These are phyloP conservation scores for Butorides virescens DNA, from an alignment of 2,113 vertebrate species.

Conservation along the genomic window DNA sequence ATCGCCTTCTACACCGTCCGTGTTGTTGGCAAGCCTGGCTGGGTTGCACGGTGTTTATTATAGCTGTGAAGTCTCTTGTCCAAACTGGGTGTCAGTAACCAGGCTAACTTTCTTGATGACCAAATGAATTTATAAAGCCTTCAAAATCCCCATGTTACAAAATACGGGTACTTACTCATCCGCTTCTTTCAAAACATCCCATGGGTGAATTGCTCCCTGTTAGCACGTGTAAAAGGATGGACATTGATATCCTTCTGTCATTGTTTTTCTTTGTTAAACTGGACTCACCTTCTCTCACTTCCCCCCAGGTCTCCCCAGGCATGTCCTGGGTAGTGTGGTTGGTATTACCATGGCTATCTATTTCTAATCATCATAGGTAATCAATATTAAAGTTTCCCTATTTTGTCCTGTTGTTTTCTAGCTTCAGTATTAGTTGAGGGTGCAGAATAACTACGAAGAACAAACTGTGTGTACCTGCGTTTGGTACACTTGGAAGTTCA, in stretches of 20 bases:
- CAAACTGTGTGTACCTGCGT: fast-evolving
- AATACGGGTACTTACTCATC: neutral
- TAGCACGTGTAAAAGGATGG: neutral
- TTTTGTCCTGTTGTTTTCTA: neutral
- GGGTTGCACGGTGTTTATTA: neutral
- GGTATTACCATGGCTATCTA: neutral
- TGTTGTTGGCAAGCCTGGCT: neutral
- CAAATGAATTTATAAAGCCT: neutral
- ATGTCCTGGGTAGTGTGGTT: neutral
- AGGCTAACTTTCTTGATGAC: too few relatives aligned
- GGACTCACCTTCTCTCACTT: fast-evolving
- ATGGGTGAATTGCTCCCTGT: neutral
- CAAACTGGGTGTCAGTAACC: neutral
- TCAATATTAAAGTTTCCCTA: neutral
- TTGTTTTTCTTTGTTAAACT: neutral
- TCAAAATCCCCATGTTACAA: neutral
- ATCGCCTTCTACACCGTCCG: fast-evolving
- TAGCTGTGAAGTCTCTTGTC: neutral
- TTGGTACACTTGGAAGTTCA: neutral
- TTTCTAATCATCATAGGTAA: neutral
- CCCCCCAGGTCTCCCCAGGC: neutral
- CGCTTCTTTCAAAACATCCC: neutral
- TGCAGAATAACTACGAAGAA: neutral
- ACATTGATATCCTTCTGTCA: fast-evolving
- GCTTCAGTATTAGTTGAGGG: fast-evolving